phyloP scores from a whole-genome alignment of 2,888 invertebrate species.

The Luperina testacea region DNA sequence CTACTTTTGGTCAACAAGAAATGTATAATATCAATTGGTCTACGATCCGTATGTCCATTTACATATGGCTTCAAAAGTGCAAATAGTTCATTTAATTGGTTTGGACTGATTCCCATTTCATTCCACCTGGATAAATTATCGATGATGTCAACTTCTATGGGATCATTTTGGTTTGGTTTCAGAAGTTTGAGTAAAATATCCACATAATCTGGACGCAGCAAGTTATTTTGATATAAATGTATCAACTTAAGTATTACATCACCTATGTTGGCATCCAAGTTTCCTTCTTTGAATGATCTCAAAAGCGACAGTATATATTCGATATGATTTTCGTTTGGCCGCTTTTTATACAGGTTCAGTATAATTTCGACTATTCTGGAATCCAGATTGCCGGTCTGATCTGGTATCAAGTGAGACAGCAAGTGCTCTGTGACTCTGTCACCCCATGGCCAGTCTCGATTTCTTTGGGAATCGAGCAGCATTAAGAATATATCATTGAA shows the following conservation, averaged over 20 bases:
- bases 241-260: conserved; percentile 42
- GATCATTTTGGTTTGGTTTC: conserved; percentile 18
- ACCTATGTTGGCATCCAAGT: conserved; percentile 1
- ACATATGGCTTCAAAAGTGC: conserved; percentile 42
- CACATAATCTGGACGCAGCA: conserved; percentile 36
- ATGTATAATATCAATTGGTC: conserved; percentile 49
- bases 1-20: conserved; percentile 36
- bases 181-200: conserved; percentile 44
- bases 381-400: conserved; percentile 45
- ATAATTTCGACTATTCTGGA: conserved; percentile 45
- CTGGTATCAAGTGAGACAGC: conserved; percentile 35
- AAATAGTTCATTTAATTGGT: conserved; percentile 41
- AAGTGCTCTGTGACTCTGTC: conserved; percentile 31
- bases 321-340: conserved; percentile 17
- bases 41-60: conserved; percentile 33
- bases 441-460: conserved; percentile 40
- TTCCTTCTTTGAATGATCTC: conserved; percentile 33
- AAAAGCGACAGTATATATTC: conserved; percentile 52
- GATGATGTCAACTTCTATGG: conserved; percentile 18
- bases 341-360: conserved; percentile 24
- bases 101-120: conserved; percentile 40
- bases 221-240: conserved; percentile 21
- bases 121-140: conserved; percentile 36
- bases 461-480: conserved; percentile 34
- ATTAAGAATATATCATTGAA: conserved; percentile 39